phyloP scores from a whole-genome alignment of 2,113 vertebrate species.

The Daboia siamensis region DNA sequence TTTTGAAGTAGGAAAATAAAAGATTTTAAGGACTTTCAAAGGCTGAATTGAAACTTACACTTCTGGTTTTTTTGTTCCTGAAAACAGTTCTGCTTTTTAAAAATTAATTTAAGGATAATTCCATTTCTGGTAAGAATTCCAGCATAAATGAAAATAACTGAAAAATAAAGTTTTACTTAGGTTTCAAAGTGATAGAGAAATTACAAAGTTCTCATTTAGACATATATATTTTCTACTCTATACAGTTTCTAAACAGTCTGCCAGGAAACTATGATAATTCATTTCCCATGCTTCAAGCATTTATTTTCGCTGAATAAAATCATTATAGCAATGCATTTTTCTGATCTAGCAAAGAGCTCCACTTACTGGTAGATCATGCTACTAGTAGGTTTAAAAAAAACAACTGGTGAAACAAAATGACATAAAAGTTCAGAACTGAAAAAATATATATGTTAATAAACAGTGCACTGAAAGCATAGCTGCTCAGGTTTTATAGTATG shows the following conservation, averaged over 20 bases:
- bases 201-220: background rate
- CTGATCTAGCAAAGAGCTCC: slow-evolving; percentile 60
- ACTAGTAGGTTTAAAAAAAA: background rate
- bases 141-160: background rate
- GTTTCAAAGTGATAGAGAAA: background rate
- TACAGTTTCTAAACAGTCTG: background rate
- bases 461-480: background rate
- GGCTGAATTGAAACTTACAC: background rate
- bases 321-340: background rate
- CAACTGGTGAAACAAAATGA: slow-evolving; percentile 21
- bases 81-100: background rate
- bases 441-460: background rate
- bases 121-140: background rate
- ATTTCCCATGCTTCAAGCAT: background rate
- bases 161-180: background rate
- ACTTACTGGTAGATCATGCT: slow-evolving; percentile 51
- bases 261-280: background rate
- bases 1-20: background rate
- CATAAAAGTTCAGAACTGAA: background rate
- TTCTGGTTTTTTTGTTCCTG: background rate
- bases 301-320: background rate
- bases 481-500: background rate
- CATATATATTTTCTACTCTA: background rate
- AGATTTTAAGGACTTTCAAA: background rate
- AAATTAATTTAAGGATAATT: background rate